Base-by-base conservation (phyloP, 2,113 vertebrate genomes). In the Chloropsis hardwickii region DNA sequence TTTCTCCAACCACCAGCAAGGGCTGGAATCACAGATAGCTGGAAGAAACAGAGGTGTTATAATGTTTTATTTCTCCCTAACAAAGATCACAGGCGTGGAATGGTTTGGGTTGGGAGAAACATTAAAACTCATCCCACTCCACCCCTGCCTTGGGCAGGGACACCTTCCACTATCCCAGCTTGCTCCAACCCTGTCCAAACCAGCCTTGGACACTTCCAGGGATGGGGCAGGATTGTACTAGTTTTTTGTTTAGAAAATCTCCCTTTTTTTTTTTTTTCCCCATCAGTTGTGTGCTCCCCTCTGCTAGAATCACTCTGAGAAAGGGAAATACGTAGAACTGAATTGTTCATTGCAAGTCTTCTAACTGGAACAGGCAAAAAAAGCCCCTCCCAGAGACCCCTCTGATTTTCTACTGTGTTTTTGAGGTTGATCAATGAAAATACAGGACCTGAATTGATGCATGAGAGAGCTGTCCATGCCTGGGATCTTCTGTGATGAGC, bases 231-330 rank as follows among this genome's bases (percentile, higher is more conserved):
- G 31, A 29, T 60, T 42, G 20, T 10, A 15, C 25, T 10, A 51
- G n/a, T n/a, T n/a, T n/a, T n/a, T n/a, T n/a, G n/a, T n/a, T n/a
- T n/a, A n/a, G n/a, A n/a, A 35, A 70, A 60, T 42, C 23, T 19
- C 6, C 4, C 3, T 9, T 37, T 40, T 50, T 25, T 5, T 9
- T 37, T 40, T 50, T 25, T 5, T 6, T 0, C 3, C 19, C 16
- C 5, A 4, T 11, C 2, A 28, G 11, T 15, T 76, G 3, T 37
- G n/a, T 45, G 7, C 3, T 70, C 9, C 14, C 4, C 10, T n/a
- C n/a, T 82, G 51, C 11, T 45, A 42, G 4, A 24, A 28, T 39
- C 29, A 17, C 28, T 56, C 31, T 29, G 25, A 53, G 51, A 66
- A 78, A 62, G 77, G 10, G 39, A 27, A 24, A 54, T n/a, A n/a